A percentile compares a stretch with the other conserved stretches of the same genome.
These are phyloP conservation scores for Sitta carolinensis DNA, from an alignment of 2,797 vertebrate genomes.

Conservation along the genomic window DNA sequence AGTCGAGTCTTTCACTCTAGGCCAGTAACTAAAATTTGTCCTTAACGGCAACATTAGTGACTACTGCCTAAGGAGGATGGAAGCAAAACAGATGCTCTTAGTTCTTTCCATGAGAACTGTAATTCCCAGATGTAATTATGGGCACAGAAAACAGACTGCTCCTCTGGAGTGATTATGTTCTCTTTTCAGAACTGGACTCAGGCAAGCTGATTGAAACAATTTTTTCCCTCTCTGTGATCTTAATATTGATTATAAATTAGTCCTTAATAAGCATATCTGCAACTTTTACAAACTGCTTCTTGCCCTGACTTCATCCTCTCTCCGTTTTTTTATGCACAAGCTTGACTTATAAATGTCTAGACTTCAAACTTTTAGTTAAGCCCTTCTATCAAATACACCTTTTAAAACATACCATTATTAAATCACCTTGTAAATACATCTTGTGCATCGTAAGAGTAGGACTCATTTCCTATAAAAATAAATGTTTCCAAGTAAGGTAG, in stretches of 20 bases:
- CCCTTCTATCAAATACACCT: neutral
- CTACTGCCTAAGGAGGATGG: neutral
- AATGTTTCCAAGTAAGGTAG: neutral
- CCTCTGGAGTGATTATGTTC: rapidly evolving
- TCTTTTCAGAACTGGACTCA: neutral
- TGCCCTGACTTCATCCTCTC: rapidly evolving
- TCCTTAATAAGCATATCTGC: neutral
- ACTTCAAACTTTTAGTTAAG: neutral
- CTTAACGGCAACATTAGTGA: neutral
- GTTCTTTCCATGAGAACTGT: neutral
- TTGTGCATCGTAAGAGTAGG: neutral
- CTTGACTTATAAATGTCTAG: neutral
- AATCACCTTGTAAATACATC: neutral
- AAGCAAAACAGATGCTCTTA: neutral
- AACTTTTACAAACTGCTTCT: neutral
- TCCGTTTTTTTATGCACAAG: neutral
- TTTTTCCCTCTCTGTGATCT: neutral
- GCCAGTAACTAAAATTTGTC: neutral
- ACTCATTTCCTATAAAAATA: neutral
- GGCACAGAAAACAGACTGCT: neutral
- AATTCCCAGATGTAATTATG: neutral
- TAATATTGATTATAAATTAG: neutral
- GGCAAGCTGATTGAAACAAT: neutral
- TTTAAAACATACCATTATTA: neutral
- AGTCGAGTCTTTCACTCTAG: neutral